A percentile compares a stretch with the other conserved stretches of the same genome.
Conservation (phyloP, 2,113 vertebrate species). For the Pomatostomus ruficeps region DNA sequence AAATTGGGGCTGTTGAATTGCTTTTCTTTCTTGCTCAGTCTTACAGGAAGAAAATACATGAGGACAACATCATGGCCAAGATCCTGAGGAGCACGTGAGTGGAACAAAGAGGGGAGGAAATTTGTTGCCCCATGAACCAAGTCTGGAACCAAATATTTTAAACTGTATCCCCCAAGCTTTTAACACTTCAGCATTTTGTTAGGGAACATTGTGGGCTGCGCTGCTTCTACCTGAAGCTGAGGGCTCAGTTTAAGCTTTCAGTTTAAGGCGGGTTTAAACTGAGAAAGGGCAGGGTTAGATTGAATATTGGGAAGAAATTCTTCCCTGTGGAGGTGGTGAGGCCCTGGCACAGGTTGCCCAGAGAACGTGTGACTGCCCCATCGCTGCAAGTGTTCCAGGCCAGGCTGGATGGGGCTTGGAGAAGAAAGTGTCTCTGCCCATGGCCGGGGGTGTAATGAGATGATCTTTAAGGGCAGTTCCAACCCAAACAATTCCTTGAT, state of each 20-base stretch:
- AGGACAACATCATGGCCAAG: neutral
- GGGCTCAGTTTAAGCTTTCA: neutral
- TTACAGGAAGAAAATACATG: neutral
- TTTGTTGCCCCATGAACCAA: neutral
- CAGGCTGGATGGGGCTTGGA: neutral
- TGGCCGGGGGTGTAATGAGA: neutral
- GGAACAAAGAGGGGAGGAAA: neutral
- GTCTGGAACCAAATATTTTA: neutral
- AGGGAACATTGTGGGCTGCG: neutral
- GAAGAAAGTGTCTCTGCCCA: neutral
- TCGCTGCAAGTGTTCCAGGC: neutral
- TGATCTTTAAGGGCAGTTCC: neutral
- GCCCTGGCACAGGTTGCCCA: neutral
- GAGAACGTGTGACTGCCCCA: neutral
- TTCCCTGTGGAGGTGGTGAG: neutral
- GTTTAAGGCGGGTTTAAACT: neutral
- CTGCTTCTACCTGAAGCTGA: neutral
- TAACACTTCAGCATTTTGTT: rapidly evolving
- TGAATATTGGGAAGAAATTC: neutral
- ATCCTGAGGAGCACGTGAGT: neutral
- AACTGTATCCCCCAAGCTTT: neutral
- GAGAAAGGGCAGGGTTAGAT: neutral
- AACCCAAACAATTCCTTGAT: neutral
- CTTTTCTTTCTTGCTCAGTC: neutral
- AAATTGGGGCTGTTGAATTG: neutral